phyloP scores from a whole-genome alignment of 2,888 invertebrate genomes.

The Phasia obesa region DNA sequence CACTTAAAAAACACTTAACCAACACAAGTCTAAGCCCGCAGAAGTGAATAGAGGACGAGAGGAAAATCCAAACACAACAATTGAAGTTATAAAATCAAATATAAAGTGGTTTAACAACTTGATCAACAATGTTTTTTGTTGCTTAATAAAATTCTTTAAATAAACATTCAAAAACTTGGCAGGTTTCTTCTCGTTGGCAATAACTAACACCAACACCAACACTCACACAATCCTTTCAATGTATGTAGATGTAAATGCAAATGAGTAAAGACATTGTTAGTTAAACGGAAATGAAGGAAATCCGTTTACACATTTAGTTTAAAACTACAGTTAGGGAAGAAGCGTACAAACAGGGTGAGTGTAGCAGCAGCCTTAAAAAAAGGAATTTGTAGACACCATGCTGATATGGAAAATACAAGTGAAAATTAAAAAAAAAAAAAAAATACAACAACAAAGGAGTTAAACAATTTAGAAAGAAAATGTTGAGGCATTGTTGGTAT shows the following conservation, averaged over 20 bases:
- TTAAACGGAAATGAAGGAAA: constrained; percentile 69
- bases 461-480: constrained; percentile 51
- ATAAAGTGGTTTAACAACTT: constrained; percentile 69
- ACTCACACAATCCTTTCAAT: not conserved
- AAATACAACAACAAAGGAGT: not conserved
- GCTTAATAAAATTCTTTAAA: constrained; percentile 35
- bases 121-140: constrained; percentile 53
- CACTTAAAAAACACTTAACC: constrained; percentile 21
- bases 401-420: constrained; percentile 46
- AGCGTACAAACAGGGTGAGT: not conserved
- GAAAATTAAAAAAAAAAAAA: not conserved
- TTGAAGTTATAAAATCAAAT: constrained; percentile 57
- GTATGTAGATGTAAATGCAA: constrained; percentile 10
- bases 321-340: constrained; percentile 19
- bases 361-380: constrained; percentile 6
- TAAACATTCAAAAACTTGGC: constrained; percentile 5
- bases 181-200: not conserved
- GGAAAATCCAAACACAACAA: constrained; percentile 14
- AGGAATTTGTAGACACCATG: constrained; percentile 26
- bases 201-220: not conserved
- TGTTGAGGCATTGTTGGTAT: constrained; percentile 12
- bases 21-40: not conserved
- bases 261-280: constrained; percentile 68
- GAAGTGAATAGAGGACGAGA: not conserved
- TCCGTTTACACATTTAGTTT: constrained; percentile 67